A percentile compares a stretch with the other conserved stretches of the same genome.
Conservation (phyloP, 2,113 vertebrate species). For the Micronycteris hirsuta region DNA sequence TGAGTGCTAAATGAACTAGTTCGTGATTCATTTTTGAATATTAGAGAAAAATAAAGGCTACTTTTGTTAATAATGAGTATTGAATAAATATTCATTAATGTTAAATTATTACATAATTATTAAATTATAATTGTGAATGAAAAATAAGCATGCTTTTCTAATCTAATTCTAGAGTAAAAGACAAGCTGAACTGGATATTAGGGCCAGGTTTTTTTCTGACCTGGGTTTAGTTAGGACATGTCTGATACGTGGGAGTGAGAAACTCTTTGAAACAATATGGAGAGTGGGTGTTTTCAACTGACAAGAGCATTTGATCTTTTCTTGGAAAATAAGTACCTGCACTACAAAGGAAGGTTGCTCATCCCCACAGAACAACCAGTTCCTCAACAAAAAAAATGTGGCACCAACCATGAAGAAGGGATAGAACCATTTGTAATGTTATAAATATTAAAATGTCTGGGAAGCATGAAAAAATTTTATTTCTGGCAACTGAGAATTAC, state of each 20-base stretch:
- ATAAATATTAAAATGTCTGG: constrained; percentile 44
- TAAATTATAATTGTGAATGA: not conserved
- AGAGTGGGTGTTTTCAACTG: constrained; percentile 63
- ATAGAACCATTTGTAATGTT: constrained; percentile 11
- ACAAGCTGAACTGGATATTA: not conserved
- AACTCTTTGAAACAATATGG: constrained; percentile 39
- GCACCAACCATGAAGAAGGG: constrained; percentile 40
- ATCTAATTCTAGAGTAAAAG: constrained; percentile 7
- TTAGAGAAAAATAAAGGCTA: not conserved
- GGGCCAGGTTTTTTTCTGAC: not conserved
- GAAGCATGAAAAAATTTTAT: constrained; percentile 53
- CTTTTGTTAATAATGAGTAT: not conserved
- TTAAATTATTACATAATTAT: not conserved
- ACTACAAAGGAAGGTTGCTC: constrained; percentile 46
- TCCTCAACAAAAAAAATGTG: not conserved
- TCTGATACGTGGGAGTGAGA: constrained; percentile 25
- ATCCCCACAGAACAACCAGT: not conserved
- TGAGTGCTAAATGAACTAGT: not conserved
- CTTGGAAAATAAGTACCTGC: constrained; percentile 62
- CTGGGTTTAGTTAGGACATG: constrained; percentile 45
- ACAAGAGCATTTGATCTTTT: constrained; percentile 69
- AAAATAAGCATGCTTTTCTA: not conserved
- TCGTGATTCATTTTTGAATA: not conserved
- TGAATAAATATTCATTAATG: not conserved
- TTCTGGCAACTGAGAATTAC: constrained; percentile 1